These are phyloP conservation scores for Holacanthus passer DNA, from an alignment of 2,113 vertebrate genomes.

Conservation along the genomic window DNA sequence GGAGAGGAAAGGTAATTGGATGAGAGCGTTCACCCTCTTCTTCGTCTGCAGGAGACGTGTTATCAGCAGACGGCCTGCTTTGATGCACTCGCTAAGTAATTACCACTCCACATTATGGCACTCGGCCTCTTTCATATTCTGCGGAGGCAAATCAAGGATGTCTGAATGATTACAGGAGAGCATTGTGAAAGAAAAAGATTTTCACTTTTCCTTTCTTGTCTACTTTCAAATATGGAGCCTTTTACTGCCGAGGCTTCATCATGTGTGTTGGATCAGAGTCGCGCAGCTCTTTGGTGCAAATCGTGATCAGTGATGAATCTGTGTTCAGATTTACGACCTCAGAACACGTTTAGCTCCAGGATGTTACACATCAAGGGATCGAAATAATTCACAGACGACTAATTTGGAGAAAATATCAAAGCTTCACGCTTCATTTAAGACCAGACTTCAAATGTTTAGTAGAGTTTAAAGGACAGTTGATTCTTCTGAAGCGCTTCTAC, in stretches of 20 bases:
- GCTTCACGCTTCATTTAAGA: neutral
- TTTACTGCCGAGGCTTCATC: neutral
- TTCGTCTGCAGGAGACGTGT: neutral
- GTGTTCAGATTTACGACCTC: neutral
- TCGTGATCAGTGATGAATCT: neutral
- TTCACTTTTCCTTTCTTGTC: constrained; percentile 8
- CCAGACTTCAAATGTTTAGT: neutral
- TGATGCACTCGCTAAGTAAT: constrained; percentile 60
- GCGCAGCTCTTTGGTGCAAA: neutral
- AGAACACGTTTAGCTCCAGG: neutral
- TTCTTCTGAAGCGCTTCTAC: neutral
- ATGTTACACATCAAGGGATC: neutral
- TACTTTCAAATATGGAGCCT: neutral
- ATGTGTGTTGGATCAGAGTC: constrained; percentile 20
- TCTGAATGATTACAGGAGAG: constrained; percentile 27
- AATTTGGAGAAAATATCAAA: neutral
- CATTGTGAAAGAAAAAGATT: neutral
- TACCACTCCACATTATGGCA: constrained; percentile 34
- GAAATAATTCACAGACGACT: neutral
- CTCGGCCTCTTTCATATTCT: constrained; percentile 47
- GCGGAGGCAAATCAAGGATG: constrained; percentile 38
- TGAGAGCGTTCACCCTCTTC: neutral
- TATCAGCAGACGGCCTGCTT: constrained; percentile 55
- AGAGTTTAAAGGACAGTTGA: neutral
- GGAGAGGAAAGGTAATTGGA: constrained; percentile 35